Conservation (phyloP, 2,888 invertebrate species). For the Theodoxus fluviatilis region DNA sequence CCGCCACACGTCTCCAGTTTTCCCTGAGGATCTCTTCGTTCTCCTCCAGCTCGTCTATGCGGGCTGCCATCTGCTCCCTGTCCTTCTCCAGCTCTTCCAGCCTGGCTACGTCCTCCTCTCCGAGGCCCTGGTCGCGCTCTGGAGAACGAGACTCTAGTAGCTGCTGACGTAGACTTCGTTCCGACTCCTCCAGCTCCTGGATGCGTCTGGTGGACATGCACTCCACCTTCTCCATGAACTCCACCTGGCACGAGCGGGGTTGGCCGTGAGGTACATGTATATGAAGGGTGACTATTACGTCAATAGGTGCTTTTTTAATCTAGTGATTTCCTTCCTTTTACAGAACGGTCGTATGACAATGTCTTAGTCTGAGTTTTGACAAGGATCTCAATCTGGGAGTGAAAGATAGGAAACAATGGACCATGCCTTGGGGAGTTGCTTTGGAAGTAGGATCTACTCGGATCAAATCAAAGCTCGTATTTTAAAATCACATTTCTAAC, state of each 20-base stretch:
- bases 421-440: no score
- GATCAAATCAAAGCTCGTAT: no score
- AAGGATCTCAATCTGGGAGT: no score
- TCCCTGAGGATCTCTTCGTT: constrained; percentile 50
- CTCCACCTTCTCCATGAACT: constrained; percentile 50
- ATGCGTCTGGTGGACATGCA: constrained; percentile 43
- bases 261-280: no score
- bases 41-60: constrained; percentile 53
- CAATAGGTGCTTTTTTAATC: no score
- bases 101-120: background rate
- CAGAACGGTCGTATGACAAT: no score
- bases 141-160: constrained; percentile 35
- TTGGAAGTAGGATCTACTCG: no score
- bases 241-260: constrained; percentile 42
- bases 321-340: no score
- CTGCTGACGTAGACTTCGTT: constrained; percentile 46
- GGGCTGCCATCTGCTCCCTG: constrained; percentile 42
- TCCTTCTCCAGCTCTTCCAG: constrained; percentile 37
- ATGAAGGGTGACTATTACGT: no score
- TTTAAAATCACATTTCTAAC: no score
- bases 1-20: constrained; percentile 55
- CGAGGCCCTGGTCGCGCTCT: constrained; percentile 21
- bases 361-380: no score
- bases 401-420: no score
- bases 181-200: constrained; percentile 46